Base-by-base conservation (phyloP, 2,888 invertebrate genomes). In the Diadegma fenestrale region DNA sequence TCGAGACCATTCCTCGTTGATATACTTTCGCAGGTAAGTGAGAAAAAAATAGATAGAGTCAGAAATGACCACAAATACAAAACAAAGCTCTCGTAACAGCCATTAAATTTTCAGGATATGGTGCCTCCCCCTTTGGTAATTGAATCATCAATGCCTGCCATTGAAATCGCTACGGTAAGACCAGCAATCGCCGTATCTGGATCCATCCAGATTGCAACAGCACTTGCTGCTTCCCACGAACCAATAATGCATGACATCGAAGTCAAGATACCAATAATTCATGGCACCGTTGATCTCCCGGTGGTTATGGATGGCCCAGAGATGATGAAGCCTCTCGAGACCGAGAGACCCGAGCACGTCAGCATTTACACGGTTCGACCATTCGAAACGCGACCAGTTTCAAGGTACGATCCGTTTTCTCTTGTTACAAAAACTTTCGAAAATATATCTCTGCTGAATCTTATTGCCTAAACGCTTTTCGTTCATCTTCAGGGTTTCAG, bases 211-310 rank as follows among this genome's bases (percentile, higher is more conserved):
- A 94, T 93, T 78, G 93, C 91, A 4, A 93, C 93, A 6, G 93
- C 93, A 2, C 91, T 92, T 1, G 92, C 92, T 6, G 92, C 92
- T 12, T 93, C 93, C n/a, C 92, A 92, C 82, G 92, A 93, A 80
- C 93, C 94, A 7, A 92, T 93, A 1, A 89, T 92, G 12, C 93
- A 93, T 54, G 93, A 94, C 30, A 89, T 91, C 8, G 94, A 94
- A 80, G 93, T 93, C 0, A 94, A 92, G 81, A 93, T 94, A 75
- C 93, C 94, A 7, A 93, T 94, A 71, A 91, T 93, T 71, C 94
- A 94, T 78, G 94, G 94, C 2, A 93, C 93, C 8, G 93, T 94
- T 10, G 93, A 94, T 85, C 89, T 94, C 17, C 94, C 93, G 4
- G 90, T 93, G 7, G 90, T 93, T 5, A 88, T 94, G 63, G 92